Evolutionary conservation across 2,888 invertebrate species (phyloP), one percentile per base, ranked within the genome.

Genomic region (Charanyca ferruginea): DNA sequence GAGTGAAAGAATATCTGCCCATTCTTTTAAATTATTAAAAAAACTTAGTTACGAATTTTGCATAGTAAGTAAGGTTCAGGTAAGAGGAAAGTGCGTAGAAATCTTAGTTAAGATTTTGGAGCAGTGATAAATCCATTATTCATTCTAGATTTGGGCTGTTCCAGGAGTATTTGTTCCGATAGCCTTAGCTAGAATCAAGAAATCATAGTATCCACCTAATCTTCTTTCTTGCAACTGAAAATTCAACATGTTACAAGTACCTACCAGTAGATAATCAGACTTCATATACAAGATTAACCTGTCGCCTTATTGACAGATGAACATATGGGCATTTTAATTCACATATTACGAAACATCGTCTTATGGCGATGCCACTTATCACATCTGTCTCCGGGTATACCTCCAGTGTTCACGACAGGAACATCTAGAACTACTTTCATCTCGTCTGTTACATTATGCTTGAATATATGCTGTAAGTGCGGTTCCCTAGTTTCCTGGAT

Each of bases 281-380:
- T 16, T 51, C n/a, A 28, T 35, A 42, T 67, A 55, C 61, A 13
- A 62, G 71, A 67, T 66, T 66, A 79, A 65, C 66, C 51, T n/a
- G 68, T 69, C 57, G 22, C 20, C 7, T 38, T 23, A 52, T 20
- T 65, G 73, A 52, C 77, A 60, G 64, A 45, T 49, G 57, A 49
- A 57, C 60, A 65, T 60, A 66, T 57, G 49, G 44, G 48, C 6
- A 68, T 65, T 65, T 67, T 77, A 72, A 73, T 66, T 38, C 23
- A 28, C 13, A 13, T 41, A 44, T 83, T 83, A 81, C 64, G 80
- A 69, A 58, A 81, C 63, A 64, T 16, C 61, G 20, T 47, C 48
- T 63, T 77, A 80, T 61, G 78, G 80, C 73, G 58, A 82, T 80
- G 85, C 63, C 67, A 83, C 83, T 76, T 70, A 57, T 84, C 83